These are phyloP conservation scores for Philotrypesis tridentata DNA, from an alignment of 1,140 invertebrate genomes.

Conservation along the genomic window DNA sequence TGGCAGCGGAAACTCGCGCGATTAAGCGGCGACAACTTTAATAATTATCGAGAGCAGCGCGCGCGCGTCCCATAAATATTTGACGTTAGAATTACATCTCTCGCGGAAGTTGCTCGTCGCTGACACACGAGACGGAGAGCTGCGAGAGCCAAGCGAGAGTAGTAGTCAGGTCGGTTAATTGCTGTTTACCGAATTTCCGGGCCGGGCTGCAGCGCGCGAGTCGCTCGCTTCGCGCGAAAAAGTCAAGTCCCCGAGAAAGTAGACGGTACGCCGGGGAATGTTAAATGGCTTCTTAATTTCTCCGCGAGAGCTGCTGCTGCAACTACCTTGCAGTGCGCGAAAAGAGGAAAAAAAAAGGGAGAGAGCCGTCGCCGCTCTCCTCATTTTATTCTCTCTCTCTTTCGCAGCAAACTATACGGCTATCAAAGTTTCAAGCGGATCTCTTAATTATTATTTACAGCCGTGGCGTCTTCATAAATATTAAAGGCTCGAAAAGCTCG, in stretches of 20 bases:
- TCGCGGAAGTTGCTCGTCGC: not conserved
- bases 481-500: constrained; percentile 24
- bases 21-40: not conserved
- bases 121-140: not conserved
- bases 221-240: not conserved
- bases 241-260: constrained; percentile 3
- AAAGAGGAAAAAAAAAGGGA: not conserved
- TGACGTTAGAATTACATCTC: not conserved
- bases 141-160: not conserved
- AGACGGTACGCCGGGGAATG: not conserved
- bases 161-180: constrained; percentile 18
- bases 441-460: constrained; percentile 48
- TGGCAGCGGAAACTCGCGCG: not conserved
- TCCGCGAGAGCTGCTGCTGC: not conserved
- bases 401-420: constrained; percentile 7
- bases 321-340: not conserved
- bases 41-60: not conserved
- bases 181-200: constrained; percentile 30
- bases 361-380: not conserved
- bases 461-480: constrained; percentile 39
- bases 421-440: constrained; percentile 34
- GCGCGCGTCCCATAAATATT: not conserved
- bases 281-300: constrained; percentile 39
- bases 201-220: not conserved
- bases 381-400: not conserved